Evolutionary conservation across 2,888 invertebrate species (phyloP).

Genomic region (Aplocera efformata): DNA sequence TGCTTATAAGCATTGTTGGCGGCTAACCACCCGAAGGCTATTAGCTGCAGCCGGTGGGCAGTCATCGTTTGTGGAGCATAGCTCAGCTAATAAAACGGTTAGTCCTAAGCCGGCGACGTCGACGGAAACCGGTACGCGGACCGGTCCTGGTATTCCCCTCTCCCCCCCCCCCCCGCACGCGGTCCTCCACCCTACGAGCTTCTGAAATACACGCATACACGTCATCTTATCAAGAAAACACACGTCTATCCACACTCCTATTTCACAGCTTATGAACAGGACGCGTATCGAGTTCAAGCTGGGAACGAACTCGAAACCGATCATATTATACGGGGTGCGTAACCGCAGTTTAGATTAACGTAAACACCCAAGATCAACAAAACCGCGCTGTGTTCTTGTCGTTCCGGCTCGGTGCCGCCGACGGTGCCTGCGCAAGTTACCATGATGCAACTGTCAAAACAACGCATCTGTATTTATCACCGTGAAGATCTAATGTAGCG

Average conservation of each 20-base stretch:
- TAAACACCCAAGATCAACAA: conserved; percentile 27
- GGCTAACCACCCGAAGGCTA: conserved; percentile 42
- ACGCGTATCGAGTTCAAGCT: conserved; percentile 57
- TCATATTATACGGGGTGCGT: conserved; percentile 56
- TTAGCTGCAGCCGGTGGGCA: conserved; percentile 40
- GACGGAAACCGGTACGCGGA: conserved; percentile 73
- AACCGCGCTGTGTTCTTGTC: conserved; percentile 19
- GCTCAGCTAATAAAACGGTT: conserved; percentile 77
- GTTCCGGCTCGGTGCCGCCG: conserved; percentile 24
- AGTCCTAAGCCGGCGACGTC: conserved; percentile 66
- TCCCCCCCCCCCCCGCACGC: conserved; percentile 30
- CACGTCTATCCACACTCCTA: conserved; percentile 65
- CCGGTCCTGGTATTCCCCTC: conserved; percentile 60
- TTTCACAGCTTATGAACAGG: conserved; percentile 54
- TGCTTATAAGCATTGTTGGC: conserved; percentile 25
- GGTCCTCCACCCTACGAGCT: conserved; percentile 51
- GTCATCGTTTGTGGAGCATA: conserved; percentile 72
- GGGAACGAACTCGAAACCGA: conserved; percentile 57
- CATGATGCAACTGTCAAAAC: conserved; percentile 54
- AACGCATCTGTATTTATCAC: conserved; percentile 53
- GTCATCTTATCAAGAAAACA: conserved; percentile 67
- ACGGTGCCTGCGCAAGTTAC: conserved; percentile 24
- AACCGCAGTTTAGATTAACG: conserved; percentile 58
- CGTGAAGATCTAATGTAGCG: conserved; percentile 69
- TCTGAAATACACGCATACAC: conserved; percentile 73